Conservation (phyloP, 2,797 vertebrate species). For the Zenarchopterus dispar region DNA sequence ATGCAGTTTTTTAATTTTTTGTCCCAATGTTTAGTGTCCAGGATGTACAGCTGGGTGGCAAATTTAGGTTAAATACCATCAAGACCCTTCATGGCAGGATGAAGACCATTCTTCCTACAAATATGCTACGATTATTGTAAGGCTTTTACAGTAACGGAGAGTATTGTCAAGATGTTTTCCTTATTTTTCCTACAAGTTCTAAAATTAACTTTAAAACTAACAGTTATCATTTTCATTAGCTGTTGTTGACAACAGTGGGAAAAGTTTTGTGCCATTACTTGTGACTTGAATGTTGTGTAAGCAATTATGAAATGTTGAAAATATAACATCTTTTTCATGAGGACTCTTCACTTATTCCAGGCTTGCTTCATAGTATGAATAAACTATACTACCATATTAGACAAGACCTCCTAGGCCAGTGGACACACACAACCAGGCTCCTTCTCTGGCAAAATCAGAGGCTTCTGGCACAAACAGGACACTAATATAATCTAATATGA, state of each 20-base stretch:
- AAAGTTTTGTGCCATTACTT: neutral
- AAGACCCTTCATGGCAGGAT: constrained; percentile 8
- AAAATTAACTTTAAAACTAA: no score
- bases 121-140: no score
- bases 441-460: constrained; percentile 49
- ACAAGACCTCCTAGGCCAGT: constrained; percentile 7
- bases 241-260: neutral
- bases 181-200: no score
- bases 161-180: no score
- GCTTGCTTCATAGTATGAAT: neutral
- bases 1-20: constrained; percentile 7
- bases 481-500: constrained; percentile 68
- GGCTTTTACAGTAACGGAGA: no score
- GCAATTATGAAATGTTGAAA: no score
- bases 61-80: constrained; percentile 23
- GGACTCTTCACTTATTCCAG: neutral
- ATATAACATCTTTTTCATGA: no score
- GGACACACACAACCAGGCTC: constrained; percentile 8
- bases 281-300: no score
- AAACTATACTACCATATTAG: constrained; percentile 5
- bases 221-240: neutral
- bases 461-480: constrained; percentile 62
- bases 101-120: neutral
- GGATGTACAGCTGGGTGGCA: constrained; percentile 27
- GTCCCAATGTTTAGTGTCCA: constrained; percentile 21